Evolutionary conservation across 2,797 vertebrate species (phyloP).

Genomic region (Propithecus deckenii): DNA sequence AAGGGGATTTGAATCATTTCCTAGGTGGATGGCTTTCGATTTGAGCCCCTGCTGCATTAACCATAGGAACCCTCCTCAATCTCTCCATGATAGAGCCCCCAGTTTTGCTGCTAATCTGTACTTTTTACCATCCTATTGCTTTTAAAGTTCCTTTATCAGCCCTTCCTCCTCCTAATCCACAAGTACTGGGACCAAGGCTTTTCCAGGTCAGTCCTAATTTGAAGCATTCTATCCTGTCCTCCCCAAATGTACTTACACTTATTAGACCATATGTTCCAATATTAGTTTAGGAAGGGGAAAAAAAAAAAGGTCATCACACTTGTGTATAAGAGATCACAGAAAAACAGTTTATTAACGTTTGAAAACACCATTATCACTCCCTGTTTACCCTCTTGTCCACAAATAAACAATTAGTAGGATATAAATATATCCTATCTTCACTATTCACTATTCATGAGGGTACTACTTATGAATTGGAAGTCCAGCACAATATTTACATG

Average conservation of each 20-base stretch:
- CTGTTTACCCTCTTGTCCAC: neutral
- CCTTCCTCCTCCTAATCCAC: neutral
- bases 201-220: conserved; percentile 36
- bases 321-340: neutral
- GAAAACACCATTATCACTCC: neutral
- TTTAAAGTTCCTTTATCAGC: neutral
- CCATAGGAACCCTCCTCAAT: neutral
- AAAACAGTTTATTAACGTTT: neutral
- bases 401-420: neutral
- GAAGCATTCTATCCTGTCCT: neutral
- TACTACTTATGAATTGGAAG: neutral
- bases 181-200: neutral
- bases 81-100: neutral
- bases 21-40: neutral
- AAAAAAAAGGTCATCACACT: neutral
- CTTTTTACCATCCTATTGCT: neutral
- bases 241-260: neutral
- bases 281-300: neutral
- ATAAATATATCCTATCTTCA: neutral
- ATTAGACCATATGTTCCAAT: neutral
- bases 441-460: neutral
- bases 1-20: neutral
- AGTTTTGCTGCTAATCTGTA: neutral
- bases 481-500: neutral
- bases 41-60: neutral